Base-by-base conservation (phyloP, 2,797 vertebrate genomes). In the Eupleurogrammus muticus region DNA sequence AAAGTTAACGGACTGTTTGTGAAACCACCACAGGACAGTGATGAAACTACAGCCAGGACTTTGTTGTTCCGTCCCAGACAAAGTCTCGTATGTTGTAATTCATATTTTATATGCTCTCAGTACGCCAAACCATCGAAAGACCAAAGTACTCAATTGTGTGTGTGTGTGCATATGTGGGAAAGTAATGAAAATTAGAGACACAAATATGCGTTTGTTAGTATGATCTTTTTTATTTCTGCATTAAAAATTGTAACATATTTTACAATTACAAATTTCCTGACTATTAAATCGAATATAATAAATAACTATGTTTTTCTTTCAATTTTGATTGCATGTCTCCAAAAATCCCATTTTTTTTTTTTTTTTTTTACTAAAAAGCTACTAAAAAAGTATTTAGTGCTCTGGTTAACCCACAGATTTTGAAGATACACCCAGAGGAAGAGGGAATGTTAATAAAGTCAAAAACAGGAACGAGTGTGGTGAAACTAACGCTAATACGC, bases 381-480 rank as follows among this genome's bases (percentile, higher is more conserved):
- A 20, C 57, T n/a, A n/a, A n/a, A n/a, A n/a, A n/a, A 64, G 48
- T 19, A n/a, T 57, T 76, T 52, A 28, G 10, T 5, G 61, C 40
- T 74, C 65, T 73, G 66, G 83, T 86, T 40, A 59, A 62, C 53
- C 77, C 77, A 59, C 70, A 75, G 68, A 82, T 76, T n/a, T 78
- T 49, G 48, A 74, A 79, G 49, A 72, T 42, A 74, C 59, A 71
- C 66, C 70, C 74, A 40, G 71, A 73, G 66, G 57, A 80, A 62
- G 40, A 64, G 49, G 52, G 67, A 77, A 83, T 65, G 44, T 76
- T 73, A 80, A 80, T 74, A 57, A 28, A 82, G 69, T 66, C 59
- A 67, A 81, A 90, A 88, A 86, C 76, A 86, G 81, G 71, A 92
- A 81, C 61, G 82, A 49, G 65, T 84, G 80, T 34, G 86, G 87